phyloP scores from a whole-genome alignment of 92 coral and sea anemone genomes.

The Blastomussa wellsi region DNA sequence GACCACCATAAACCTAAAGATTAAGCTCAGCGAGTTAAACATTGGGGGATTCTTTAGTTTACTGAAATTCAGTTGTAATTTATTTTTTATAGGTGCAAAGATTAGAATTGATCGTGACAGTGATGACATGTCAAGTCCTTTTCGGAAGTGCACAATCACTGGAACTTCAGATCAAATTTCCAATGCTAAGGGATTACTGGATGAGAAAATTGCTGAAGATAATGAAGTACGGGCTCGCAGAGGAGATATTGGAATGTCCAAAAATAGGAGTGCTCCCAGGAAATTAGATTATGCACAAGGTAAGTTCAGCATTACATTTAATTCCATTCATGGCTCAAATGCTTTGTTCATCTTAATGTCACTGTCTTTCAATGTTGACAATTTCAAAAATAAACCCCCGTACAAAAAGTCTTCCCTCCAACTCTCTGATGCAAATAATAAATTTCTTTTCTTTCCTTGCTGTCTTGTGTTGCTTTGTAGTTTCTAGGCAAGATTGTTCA shows the following conservation, averaged over 20 bases:
- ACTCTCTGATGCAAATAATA: no score
- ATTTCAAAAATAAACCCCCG: no score
- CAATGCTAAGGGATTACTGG: slow-evolving; percentile 83
- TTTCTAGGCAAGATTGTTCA: no score
- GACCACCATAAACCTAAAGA: no score
- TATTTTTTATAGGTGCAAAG: slow-evolving; percentile 72
- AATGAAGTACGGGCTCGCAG: slow-evolving; percentile 62
- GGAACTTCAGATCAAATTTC: slow-evolving; percentile 88
- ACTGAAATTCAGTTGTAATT: neutral
- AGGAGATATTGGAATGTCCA: slow-evolving; percentile 20
- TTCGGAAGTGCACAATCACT: slow-evolving; percentile 67
- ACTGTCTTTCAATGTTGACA: no score
- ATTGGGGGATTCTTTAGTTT: no score
- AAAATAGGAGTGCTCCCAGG: slow-evolving; percentile 9
- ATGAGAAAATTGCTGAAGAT: slow-evolving; percentile 89
- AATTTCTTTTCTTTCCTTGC: no score
- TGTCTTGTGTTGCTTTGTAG: no score
- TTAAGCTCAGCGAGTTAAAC: no score
- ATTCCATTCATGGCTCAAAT: neutral
- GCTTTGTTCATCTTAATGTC: no score
- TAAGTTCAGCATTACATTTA: neutral
- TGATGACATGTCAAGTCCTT: slow-evolving; percentile 48
- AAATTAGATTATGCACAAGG: slow-evolving; percentile 8
- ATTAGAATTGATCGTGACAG: slow-evolving; percentile 61
- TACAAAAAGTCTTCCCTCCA: no score